phyloP scores from a whole-genome alignment of 2,113 vertebrate species.

The Elgaria multicarinata region DNA sequence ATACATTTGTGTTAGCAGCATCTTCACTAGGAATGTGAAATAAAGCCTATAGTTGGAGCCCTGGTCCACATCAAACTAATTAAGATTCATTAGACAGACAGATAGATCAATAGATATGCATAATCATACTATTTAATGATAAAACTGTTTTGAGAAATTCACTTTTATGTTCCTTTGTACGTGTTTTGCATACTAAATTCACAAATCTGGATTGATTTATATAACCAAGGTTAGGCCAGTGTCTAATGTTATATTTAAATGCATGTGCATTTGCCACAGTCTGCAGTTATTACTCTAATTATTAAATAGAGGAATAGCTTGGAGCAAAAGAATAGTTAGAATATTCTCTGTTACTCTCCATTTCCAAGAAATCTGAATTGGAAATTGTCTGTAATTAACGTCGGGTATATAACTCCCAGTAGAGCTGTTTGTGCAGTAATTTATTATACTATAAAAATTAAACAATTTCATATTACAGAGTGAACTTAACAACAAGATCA shows the following conservation, averaged over 20 bases:
- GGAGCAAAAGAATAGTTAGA: conserved; percentile 1
- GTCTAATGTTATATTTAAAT: conserved; percentile 1
- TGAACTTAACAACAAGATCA: not conserved
- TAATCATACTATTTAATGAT: not conserved
- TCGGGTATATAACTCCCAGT: conserved; percentile 8
- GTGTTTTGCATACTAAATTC: not conserved
- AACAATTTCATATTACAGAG: conserved; percentile 2
- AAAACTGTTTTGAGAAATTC: not conserved
- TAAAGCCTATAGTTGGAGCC: not conserved
- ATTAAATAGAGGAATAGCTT: conserved; percentile 4
- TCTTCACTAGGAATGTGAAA: not conserved
- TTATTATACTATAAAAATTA: conserved; percentile 24
- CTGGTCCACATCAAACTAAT: not conserved
- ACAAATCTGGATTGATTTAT: not conserved
- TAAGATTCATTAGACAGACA: not conserved
- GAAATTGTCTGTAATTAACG: conserved; percentile 30
- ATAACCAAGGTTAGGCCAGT: not conserved
- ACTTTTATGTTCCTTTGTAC: not conserved
- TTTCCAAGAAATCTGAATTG: conserved; percentile 15
- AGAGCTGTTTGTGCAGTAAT: conserved; percentile 13
- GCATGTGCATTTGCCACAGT: not conserved
- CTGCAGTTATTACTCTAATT: not conserved
- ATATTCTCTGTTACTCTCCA: not conserved
- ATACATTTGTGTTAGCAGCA: not conserved
- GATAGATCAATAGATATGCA: not conserved